These are phyloP conservation scores for Sarcophaga caerulescens DNA, from an alignment of 2,888 invertebrate species.

Conservation along the genomic window DNA sequence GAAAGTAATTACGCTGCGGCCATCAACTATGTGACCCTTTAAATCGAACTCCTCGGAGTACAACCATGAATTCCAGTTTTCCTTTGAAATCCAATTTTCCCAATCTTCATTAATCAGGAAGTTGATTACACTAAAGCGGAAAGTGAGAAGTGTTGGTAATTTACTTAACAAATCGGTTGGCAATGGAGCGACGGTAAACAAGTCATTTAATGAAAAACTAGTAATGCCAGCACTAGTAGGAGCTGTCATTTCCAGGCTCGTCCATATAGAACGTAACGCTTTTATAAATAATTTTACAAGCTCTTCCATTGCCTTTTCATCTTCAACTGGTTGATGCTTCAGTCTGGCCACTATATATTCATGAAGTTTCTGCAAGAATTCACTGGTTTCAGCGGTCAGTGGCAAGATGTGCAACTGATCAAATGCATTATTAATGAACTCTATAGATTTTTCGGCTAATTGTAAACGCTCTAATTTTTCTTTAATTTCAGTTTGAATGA, in stretches of 20 bases:
- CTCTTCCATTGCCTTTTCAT: conserved; percentile 84
- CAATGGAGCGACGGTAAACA: conserved; percentile 55
- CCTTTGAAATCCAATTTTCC: conserved; percentile 81
- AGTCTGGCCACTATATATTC: conserved; percentile 86
- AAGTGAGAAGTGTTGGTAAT: conserved; percentile 83
- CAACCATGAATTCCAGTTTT: conserved; percentile 76
- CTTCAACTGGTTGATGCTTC: conserved; percentile 83
- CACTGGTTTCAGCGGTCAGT: conserved; percentile 85
- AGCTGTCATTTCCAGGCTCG: conserved; percentile 65
- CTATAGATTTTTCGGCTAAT: conserved; percentile 83
- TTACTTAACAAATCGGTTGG: conserved; percentile 79
- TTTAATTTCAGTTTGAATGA: conserved; percentile 71
- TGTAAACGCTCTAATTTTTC: conserved; percentile 80
- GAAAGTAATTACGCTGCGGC: conserved; percentile 93
- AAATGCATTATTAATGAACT: conserved; percentile 83
- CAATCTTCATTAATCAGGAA: conserved; percentile 84
- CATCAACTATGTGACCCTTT: conserved; percentile 88
- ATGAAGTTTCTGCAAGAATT: conserved; percentile 84
- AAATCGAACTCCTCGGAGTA: conserved; percentile 86
- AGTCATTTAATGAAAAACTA: conserved; percentile 41
- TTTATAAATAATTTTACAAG: conserved; percentile 83
- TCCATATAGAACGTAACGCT: conserved; percentile 83
- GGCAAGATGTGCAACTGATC: conserved; percentile 83
- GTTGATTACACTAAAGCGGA: conserved; percentile 84
- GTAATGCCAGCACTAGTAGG: conserved; percentile 46